phyloP scores from a whole-genome alignment of 35 echinoderm and acorn worm species.

The Heliocidaris tuberculata region DNA sequence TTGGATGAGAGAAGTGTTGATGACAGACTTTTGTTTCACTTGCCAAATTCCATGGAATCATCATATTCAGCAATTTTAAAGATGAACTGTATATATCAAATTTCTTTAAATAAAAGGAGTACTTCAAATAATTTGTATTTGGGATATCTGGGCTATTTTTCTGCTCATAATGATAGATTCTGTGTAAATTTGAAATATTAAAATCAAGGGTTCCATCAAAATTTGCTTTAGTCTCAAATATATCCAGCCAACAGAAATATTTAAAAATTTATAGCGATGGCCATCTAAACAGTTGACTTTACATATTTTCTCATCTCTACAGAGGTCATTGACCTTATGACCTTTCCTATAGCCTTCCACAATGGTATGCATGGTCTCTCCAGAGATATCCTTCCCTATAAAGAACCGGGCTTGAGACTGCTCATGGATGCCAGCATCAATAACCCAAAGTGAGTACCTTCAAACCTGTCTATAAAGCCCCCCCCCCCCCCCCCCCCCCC shows the following conservation, averaged over 20 bases:
- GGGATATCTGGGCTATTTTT: too few species aligned
- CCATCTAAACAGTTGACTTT: neutral
- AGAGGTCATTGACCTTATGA: constrained; percentile 28
- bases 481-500: neutral
- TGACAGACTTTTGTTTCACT: too few species aligned
- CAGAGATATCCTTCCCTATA: neutral
- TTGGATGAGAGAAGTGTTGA: too few species aligned
- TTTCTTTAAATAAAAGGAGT: too few species aligned
- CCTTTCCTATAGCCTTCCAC: constrained; percentile 7
- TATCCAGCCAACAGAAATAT: too few species aligned
- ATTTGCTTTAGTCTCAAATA: neutral
- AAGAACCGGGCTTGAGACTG: neutral
- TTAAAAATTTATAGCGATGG: neutral
- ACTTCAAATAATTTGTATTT: too few species aligned
- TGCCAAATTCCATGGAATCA: too few species aligned
- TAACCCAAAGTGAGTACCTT: neutral
- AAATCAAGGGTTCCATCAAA: neutral
- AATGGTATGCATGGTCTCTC: neutral
- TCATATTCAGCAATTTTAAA: too few species aligned
- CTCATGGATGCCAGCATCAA: neutral
- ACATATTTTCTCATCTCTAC: neutral
- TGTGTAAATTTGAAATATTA: neutral
- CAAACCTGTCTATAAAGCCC: too few species aligned
- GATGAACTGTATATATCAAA: too few species aligned
- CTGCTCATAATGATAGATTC: neutral